Evolutionary conservation across 2,888 invertebrate genomes (phyloP), one percentile per base, ranked within the genome.

Genomic region (Lysandra bellargus): DNA sequence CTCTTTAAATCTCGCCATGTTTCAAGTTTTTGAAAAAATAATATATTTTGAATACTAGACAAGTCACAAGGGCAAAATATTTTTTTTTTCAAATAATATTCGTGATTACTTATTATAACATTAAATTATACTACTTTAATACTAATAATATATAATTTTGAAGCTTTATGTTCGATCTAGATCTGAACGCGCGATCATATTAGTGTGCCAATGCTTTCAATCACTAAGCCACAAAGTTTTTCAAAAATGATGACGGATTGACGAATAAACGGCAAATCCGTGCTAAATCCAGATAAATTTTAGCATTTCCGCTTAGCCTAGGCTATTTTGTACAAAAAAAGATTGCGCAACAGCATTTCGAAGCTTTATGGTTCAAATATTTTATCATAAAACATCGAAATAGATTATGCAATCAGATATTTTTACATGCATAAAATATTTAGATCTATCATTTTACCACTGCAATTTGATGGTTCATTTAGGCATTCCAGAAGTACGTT

Each of bases 301-400:
- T 69, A 17, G 69, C 33, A 69, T 69, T 69, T 69, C 17, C 69
- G 69, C 33, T 37, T 69, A 69, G 69, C 17, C 69, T 17, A 37
- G 1, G 33, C 14, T 37, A 33, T 69, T 33, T 33, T 37, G 69
- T 17, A 69, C 14, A 69, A 69, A 69, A 69, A 69, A 1, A 37
- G 12, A 37, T 37, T 5, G 69, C 33, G 33, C 69, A 33, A 33
- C 37, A 69, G 33, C 33, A 33, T 33, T 69, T 69, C 4, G 37
- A 14, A 37, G 33, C 33, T 69, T 69, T 33, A 69, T 33, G 69
- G 37, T 69, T 69, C 33, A 69, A 69, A 69, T 69, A 69, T 69
- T 37, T 69, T 69, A 69, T 37, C 1, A 37, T 64, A 37, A 69
- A 69, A 69, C 23, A 69, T 69, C 33, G 33, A 37, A 69, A 69